Conservation (phyloP, 2,888 invertebrate genomes). For the Carpatolechia fugitivella region DNA sequence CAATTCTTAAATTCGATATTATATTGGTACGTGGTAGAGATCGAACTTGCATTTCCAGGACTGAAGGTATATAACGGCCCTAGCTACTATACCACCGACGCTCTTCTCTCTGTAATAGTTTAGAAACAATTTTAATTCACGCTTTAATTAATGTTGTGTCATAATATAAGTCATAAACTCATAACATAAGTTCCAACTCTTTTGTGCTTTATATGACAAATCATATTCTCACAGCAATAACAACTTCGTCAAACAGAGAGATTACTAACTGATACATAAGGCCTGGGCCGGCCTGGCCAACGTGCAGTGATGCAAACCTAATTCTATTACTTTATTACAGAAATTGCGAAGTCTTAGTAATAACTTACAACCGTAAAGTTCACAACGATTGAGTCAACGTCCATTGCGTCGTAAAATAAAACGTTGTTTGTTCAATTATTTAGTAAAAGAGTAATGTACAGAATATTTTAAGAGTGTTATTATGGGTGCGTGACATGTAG, state of each 20-base stretch:
- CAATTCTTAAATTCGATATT: no score
- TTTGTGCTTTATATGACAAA: no score
- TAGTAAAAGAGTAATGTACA: neutral
- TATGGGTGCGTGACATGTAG: neutral
- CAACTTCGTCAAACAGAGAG: neutral
- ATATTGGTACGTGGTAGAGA: no score
- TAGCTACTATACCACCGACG: no score
- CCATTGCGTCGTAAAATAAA: neutral
- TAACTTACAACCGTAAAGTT: neutral
- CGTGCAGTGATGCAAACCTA: neutral
- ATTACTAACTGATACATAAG: neutral
- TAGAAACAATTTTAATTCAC: no score
- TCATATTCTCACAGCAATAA: neutral
- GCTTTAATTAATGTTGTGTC: no score
- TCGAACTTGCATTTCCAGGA: no score
- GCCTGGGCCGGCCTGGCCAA: neutral
- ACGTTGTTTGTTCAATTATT: neutral
- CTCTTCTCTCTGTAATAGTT: no score
- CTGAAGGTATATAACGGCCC: no score
- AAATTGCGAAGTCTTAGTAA: neutral
- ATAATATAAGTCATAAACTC: no score
- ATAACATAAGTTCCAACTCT: neutral
- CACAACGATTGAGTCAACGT: neutral
- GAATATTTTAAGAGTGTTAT: no score
- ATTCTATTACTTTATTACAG: constrained; percentile 8